Evolutionary conservation across 2,888 invertebrate genomes (phyloP), one percentile per base, ranked within the genome.

Genomic region (Thymelicus sylvestris): DNA sequence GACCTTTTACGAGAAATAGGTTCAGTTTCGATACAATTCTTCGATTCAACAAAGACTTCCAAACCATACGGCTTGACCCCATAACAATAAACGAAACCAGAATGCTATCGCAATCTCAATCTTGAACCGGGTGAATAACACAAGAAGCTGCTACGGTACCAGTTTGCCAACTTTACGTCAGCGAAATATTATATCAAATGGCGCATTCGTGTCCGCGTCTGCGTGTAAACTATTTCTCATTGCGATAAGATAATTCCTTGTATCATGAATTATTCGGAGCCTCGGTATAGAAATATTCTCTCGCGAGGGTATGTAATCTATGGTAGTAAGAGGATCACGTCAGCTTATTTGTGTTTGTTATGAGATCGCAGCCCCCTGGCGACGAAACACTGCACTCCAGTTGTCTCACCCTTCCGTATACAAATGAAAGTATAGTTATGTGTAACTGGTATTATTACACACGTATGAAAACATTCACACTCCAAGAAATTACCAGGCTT

Each of bases 281-380:
- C 66, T 19, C 62, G 55, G 55, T 52, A 71, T 66, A 74, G 74
- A 76, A 74, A 78, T 78, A 79, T 78, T 80, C 78, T 76, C 74
- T 74, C 71, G 67, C 72, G 75, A 74, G 74, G 76, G 72, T 77
- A 84, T 85, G 82, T 92, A 91, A 92, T 92, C 91, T 91, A 86
- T 85, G 84, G 78, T 82, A 82, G 90, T 91, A 93, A 93, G 92
- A 89, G 90, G 93, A 92, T 93, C 92, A 93, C 88, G 93, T 93
- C 93, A 88, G 85, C 86, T 93, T 92, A 92, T 90, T 92, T 90
- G 87, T 92, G 88, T 92, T 91, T 90, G 91, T 92, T 92, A 92
- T 92, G 89, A 92, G 91, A 88, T 87, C 82, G 79, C 81, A 82
- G 86, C 87, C 87, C 86, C 86, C 74, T 80, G 47, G 61, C 55